Evolutionary conservation across 37 sponge, comb jelly and placozoan genomes (phyloP).

Genomic region (Hexactinellida sp.): DNA sequence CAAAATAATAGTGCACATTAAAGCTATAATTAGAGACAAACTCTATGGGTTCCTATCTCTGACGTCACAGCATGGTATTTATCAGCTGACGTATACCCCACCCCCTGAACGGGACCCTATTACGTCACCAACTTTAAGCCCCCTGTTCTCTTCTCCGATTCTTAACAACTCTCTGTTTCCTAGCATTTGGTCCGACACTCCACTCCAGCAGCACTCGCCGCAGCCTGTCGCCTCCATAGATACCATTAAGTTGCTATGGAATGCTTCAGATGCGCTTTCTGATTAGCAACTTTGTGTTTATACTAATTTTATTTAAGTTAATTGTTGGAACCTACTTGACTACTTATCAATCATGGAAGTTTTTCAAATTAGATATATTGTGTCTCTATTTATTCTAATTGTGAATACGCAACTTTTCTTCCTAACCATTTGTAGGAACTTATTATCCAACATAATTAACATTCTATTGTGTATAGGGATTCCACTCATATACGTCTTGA

Average conservation of each 20-base stretch:
- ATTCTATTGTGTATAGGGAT: too few species aligned
- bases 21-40: not conserved
- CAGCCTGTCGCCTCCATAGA: not conserved
- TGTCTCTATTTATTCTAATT: too few species aligned
- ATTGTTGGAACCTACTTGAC: too few species aligned
- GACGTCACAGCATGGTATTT: not conserved
- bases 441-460: too few species aligned
- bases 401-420: too few species aligned
- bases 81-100: not conserved
- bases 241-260: not conserved
- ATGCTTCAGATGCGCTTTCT: not conserved
- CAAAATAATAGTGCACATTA: not conserved
- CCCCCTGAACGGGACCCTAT: not conserved
- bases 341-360: too few species aligned
- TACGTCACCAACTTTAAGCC: not conserved
- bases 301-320: too few species aligned
- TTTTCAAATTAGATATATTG: too few species aligned
- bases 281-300: not conserved
- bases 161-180: not conserved
- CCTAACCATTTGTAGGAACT: too few species aligned
- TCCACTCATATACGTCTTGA: too few species aligned
- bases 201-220: not conserved
- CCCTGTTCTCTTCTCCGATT: not conserved
- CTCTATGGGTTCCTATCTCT: not conserved
- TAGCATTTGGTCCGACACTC: not conserved